Base-by-base conservation (phyloP, 2,888 invertebrate species). In the Cephus spinipes region DNA sequence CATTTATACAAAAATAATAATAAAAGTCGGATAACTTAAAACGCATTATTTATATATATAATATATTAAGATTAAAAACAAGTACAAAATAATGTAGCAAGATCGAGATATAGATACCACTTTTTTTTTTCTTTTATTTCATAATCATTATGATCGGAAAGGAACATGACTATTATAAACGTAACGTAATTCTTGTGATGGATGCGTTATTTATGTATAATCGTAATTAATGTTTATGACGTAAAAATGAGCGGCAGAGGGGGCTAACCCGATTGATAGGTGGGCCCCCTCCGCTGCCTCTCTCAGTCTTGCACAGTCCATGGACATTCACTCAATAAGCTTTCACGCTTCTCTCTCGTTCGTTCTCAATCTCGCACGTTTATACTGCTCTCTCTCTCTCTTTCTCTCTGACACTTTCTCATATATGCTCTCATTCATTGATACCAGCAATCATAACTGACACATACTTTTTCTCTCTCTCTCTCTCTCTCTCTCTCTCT, bases 1-100 rank as follows among this genome's bases (percentile, higher is more conserved):
- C 91, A 90, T 91, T 90, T 91, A 90, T 91, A 91, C 89, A 91
- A 90, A 91, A 91, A 89, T 89, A 90, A 89, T 86, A 87, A 87
- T 86, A 83, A 79, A 80, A 79, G 83, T 88, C 85, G 84, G 84
- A 87, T 87, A 89, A 90, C 86, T 87, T 87, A 89, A 89, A 87
- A 90, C 84, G 85, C 83, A 84, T 87, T 87, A 87, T 86, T 87
- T 85, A 79, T 82, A 87, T 88, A 85, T 85, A 85, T 81, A 81
- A 84, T 81, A 83, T 87, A 86, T 87, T 85, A 87, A 83, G 84
- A 87, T 88, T 87, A 87, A 82, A 88, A 89, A 87, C 86, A 89
- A 90, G 87, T 89, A 90, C 85, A 90, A 90, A 90, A 90, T 86
- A 89, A 90, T 88, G 85, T 86, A 87, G 87, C 87, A 86, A 88